Evolutionary conservation across 2,113 vertebrate genomes (phyloP), one percentile per base, ranked within the genome.

Genomic region (Apodemus sylvaticus): DNA sequence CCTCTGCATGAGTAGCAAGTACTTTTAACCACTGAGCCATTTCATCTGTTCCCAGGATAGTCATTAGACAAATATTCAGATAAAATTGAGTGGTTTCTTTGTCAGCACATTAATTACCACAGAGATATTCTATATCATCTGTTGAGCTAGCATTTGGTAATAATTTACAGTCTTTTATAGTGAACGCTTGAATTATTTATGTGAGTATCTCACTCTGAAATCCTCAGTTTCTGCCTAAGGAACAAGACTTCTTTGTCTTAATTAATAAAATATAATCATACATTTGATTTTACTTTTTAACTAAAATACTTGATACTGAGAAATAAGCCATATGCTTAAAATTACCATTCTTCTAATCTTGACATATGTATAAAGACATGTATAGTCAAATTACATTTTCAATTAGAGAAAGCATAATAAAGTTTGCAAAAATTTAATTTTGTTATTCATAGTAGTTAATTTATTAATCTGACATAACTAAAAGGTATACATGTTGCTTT

Each of bases 101-200:
- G n/a, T 24, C 86, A 79, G 83, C 48, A 90, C 55, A 48, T 74
- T 93, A 79, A 90, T 87, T 16, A 92, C 5, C 45, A 79, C 5
- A 86, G 58, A 91, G 48, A 36, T 68, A 70, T 58, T 90, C 42
- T 55, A 4, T 70, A 55, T 83, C 13, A 97, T 31, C 51, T 70
- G 42, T 73, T 89, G 39, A 76, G 64, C 60, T 94, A 71, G 55
- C 16, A 89, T 91, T 79, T 64, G 70, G 19, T 91, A 73, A 68
- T 83, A 87, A 86, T 87, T 78, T 74, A 45, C 24, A 90, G 73
- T 71, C 17, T 90, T 60, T 9, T 68, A 77, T 31, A 73, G 11
- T 70, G 73, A 79, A 91, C 58, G 91, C 2, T 17, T 89, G 26
- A 91, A 89, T 91, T 96, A 86, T 78, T 89, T 87, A 68, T 88